Conservation (phyloP, 1,140 invertebrate genomes). For the Aradophagus sp. region DNA sequence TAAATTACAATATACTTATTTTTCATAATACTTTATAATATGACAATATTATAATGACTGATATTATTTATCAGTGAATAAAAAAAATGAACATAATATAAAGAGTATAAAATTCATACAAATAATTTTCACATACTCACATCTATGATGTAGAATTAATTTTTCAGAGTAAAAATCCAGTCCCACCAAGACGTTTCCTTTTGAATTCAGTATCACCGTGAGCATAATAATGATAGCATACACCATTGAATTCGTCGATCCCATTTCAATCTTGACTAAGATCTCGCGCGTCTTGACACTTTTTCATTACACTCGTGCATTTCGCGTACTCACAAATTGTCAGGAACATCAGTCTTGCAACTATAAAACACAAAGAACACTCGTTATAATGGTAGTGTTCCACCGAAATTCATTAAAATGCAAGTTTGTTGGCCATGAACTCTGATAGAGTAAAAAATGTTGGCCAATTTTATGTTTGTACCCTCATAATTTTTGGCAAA, state of each 20-base stretch:
- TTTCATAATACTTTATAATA: too few relatives aligned
- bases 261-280: conserved; percentile 32
- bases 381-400: too few relatives aligned
- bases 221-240: conserved; percentile 6
- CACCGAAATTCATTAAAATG: too few relatives aligned
- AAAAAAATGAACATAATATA: conserved; percentile 2
- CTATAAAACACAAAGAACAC: too few relatives aligned
- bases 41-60: too few relatives aligned
- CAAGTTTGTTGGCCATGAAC: too few relatives aligned
- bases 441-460: too few relatives aligned
- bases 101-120: background rate
- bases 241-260: conserved; percentile 3
- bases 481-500: too few relatives aligned
- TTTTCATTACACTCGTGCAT: background rate
- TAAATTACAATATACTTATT: too few relatives aligned
- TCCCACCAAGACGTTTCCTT: conserved; percentile 20
- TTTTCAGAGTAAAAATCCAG: conserved; percentile 26
- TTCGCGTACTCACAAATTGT: background rate
- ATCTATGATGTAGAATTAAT: conserved; percentile 22
- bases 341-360: conserved; percentile 1
- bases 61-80: too few relatives aligned
- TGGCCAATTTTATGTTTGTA: too few relatives aligned
- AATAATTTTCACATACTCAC: conserved; percentile 16
- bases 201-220: background rate
- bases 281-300: conserved; percentile 7